Percentiles rank a stretch among this genome's conserved stretches.
Evolutionary conservation across 2,113 vertebrate species (phyloP).

Genomic region (Syngnathus typhle): DNA sequence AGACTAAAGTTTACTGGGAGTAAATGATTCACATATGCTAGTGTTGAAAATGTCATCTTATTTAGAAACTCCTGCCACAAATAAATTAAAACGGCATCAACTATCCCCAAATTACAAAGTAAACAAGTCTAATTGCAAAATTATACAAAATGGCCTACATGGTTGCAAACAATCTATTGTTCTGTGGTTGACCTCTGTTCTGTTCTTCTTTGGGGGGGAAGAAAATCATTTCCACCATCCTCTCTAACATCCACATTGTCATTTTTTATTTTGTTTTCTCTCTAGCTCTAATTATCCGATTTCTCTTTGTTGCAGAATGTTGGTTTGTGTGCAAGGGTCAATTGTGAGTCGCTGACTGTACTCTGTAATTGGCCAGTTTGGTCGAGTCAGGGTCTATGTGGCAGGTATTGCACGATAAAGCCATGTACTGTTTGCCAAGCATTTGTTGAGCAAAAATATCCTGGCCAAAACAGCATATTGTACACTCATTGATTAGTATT

Average conservation of each 20-base stretch:
- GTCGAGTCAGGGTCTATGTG: no score
- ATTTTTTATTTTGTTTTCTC: no score
- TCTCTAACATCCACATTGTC: no score
- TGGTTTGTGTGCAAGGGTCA: no score
- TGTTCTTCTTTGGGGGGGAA: no score
- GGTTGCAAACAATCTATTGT: neutral
- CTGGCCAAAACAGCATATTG: neutral
- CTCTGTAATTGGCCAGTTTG: neutral
- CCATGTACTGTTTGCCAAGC: no score
- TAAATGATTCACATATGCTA: neutral
- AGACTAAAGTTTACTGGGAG: neutral
- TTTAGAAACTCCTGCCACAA: neutral
- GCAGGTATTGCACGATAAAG: no score
- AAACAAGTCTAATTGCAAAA: neutral
- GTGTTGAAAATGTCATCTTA: neutral
- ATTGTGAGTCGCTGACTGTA: no score
- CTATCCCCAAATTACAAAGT: neutral
- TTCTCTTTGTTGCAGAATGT: no score
- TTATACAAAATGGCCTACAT: neutral
- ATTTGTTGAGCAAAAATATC: neutral
- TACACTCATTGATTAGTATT: constrained; percentile 7
- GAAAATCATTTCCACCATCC: no score
- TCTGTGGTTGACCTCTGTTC: no score
- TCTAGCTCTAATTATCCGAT: no score
- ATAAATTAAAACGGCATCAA: neutral